Conservation (phyloP, 2,113 vertebrate genomes). For the Pionites leucogaster region DNA sequence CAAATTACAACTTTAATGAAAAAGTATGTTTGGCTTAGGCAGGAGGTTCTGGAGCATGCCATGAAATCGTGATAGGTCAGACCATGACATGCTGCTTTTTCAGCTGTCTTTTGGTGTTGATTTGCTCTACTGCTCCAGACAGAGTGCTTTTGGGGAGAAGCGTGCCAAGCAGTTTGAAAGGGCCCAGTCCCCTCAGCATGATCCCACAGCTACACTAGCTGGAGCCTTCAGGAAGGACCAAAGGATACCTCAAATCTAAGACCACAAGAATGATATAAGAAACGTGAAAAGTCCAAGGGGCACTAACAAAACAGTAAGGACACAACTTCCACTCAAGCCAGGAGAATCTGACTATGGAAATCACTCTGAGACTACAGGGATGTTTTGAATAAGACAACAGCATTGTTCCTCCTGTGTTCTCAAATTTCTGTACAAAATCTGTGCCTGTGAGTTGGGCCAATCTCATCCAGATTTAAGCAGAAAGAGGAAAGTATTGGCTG, state of each 20-base stretch:
- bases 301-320: neutral
- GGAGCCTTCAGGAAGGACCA: neutral
- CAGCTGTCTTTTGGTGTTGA: neutral
- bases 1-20: neutral
- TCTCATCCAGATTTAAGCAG: neutral
- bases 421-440: neutral
- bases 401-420: too few species aligned
- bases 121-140: neutral
- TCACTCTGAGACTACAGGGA: neutral
- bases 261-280: neutral
- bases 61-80: neutral
- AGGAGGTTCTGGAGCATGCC: neutral
- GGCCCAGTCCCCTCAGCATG: neutral
- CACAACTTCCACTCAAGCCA: neutral
- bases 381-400: neutral
- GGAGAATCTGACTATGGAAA: neutral
- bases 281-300: neutral
- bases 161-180: neutral
- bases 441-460: neutral
- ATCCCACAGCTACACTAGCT: neutral
- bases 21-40: neutral
- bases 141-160: neutral
- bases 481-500: neutral
- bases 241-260: neutral
- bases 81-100: neutral